Percentiles rank a stretch among this genome's conserved stretches.
Evolutionary conservation across 2,797 vertebrate genomes (phyloP).

Genomic region (Morus bassanus): DNA sequence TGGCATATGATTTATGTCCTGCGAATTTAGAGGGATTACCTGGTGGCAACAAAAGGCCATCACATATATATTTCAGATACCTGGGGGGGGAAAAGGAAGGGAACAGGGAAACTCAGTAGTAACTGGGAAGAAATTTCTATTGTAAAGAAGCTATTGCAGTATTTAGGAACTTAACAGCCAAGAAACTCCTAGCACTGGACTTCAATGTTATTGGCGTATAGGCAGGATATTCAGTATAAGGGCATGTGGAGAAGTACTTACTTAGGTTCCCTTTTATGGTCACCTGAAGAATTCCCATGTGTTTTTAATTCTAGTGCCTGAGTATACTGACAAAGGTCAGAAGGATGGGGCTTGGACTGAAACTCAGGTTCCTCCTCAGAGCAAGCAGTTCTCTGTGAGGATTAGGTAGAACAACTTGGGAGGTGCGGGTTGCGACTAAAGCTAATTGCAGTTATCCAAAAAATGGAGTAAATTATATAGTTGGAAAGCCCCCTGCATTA

Average conservation of each 20-base stretch:
- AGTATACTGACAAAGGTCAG: neutral
- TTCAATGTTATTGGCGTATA: rapidly evolving
- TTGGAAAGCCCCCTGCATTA: neutral
- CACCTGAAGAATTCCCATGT: neutral
- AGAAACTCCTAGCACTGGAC: neutral
- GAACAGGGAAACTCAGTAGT: neutral
- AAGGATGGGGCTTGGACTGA: neutral
- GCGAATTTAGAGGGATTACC: neutral
- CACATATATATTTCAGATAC: neutral
- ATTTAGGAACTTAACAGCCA: neutral
- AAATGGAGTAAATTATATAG: no score
- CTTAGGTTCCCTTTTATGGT: neutral
- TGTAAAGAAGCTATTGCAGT: neutral
- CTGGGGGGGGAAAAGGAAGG: rapidly evolving
- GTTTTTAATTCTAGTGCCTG: neutral
- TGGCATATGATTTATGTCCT: neutral
- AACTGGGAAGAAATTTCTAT: neutral
- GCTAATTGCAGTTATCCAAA: neutral
- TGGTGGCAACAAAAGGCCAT: neutral
- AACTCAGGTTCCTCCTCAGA: neutral
- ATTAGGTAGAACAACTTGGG: rapidly evolving
- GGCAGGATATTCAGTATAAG: neutral
- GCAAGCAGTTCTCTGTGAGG: neutral
- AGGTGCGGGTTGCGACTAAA: neutral
- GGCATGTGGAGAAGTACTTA: neutral